Evolutionary conservation across 35 echinoderm and acorn worm genomes (phyloP).

Genomic region (Nesometra sesokonis): DNA sequence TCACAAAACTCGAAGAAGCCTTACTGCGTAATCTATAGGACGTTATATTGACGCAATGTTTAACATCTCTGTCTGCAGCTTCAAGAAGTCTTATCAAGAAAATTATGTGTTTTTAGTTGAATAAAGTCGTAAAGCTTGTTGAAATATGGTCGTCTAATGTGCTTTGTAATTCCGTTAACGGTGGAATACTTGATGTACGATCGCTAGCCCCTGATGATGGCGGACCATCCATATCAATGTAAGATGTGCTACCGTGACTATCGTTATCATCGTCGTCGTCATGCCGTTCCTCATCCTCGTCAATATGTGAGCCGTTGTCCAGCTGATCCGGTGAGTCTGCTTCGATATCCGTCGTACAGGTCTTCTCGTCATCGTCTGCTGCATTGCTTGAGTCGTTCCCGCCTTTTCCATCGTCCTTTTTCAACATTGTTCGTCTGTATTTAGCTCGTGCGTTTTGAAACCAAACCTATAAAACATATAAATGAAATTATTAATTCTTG

Average conservation of each 20-base stretch:
- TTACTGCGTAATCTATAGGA: too few relatives aligned
- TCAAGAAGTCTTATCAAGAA: neutral
- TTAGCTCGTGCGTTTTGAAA: constrained; percentile 98
- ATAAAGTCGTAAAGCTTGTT: neutral
- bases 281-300: constrained; percentile 12
- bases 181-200: neutral
- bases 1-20: too few relatives aligned
- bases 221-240: neutral
- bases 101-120: neutral
- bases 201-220: neutral
- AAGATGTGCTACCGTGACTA: neutral
- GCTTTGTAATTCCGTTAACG: neutral
- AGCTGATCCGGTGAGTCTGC: constrained; percentile 12
- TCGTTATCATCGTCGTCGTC: constrained; percentile 24
- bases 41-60: too few relatives aligned
- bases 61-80: too few relatives aligned
- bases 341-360: neutral
- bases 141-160: neutral
- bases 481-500: too few relatives aligned
- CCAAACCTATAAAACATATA: constrained; percentile 61
- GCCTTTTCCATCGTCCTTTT: constrained; percentile 66
- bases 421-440: constrained; percentile 66
- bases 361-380: neutral
- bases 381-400: constrained; percentile 1
- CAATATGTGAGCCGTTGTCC: constrained; percentile 16